A percentile compares a stretch with the other conserved stretches of the same genome.
Evolutionary conservation across 1,140 invertebrate genomes (phyloP).

Genomic region (Elysia chlorotica): DNA sequence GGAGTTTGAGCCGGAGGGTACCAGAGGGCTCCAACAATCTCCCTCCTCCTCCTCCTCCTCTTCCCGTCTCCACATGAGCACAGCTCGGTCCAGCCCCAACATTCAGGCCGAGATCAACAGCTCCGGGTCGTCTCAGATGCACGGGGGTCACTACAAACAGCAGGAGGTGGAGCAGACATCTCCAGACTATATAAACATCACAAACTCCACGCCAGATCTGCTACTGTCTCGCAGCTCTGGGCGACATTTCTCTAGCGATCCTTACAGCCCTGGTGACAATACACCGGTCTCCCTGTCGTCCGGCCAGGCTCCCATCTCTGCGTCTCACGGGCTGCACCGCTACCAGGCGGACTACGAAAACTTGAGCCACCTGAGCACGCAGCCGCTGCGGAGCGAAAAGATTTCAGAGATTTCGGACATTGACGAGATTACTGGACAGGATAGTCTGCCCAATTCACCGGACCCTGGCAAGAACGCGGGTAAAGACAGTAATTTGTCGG

Average conservation of each 20-base stretch:
- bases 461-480: slow-evolving; percentile 25
- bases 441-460: slow-evolving; percentile 22
- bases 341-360: slow-evolving; percentile 37
- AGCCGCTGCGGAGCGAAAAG: slow-evolving; percentile 30
- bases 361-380: slow-evolving; percentile 16
- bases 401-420: slow-evolving; percentile 36
- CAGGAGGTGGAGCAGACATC: slow-evolving; percentile 9
- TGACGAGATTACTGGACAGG: slow-evolving; percentile 28
- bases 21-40: background rate
- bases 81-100: slow-evolving; percentile 40
- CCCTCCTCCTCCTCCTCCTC: background rate
- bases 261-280: background rate
- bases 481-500: background rate
- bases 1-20: background rate
- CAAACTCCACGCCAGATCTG: no score
- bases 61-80: slow-evolving; percentile 3
- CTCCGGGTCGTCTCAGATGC: background rate
- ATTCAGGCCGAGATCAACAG: slow-evolving; percentile 30
- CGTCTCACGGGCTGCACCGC: slow-evolving; percentile 26
- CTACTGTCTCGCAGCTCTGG: no score
- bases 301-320: background rate
- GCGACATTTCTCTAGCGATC: background rate
- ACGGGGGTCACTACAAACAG: slow-evolving; percentile 7
- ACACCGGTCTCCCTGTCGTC: background rate
- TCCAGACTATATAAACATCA: slow-evolving; percentile 21